A percentile compares a stretch with the other conserved stretches of the same genome.
Conservation (phyloP, 2,113 vertebrate species). For the Proteles cristata region DNA sequence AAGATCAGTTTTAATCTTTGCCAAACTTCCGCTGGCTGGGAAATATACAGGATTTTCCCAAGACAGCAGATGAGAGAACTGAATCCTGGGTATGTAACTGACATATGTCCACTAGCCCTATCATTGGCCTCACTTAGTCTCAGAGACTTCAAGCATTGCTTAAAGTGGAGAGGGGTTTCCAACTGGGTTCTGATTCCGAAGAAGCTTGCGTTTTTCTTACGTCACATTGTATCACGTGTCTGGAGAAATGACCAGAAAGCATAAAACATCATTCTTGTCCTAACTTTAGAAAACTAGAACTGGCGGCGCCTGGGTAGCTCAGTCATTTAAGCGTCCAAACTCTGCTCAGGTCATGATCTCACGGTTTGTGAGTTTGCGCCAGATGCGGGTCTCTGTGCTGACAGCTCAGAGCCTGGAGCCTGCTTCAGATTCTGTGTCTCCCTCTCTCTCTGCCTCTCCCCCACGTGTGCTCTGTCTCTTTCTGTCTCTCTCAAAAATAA, state of each 20-base stretch:
- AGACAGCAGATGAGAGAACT: neutral
- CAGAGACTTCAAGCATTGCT: neutral
- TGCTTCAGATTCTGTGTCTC: too few species aligned
- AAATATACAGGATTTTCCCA: neutral
- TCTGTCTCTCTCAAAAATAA: too few species aligned
- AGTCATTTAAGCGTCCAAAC: too few species aligned
- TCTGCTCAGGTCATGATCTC: too few species aligned
- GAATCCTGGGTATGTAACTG: neutral
- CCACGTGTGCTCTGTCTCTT: too few species aligned
- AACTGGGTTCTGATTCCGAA: neutral
- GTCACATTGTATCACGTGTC: neutral
- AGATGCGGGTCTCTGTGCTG: too few species aligned
- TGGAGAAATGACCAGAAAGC: neutral
- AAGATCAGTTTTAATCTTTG: neutral
- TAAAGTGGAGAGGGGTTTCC: neutral
- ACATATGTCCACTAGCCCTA: neutral
- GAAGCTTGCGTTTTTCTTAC: neutral
- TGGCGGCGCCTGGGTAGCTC: too few species aligned
- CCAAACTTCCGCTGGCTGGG: neutral
- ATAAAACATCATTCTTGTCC: neutral
- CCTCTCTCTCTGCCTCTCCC: too few species aligned
- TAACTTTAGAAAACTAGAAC: constrained; percentile 23
- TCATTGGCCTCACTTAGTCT: neutral
- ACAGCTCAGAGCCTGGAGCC: too few species aligned
- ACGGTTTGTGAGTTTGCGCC: too few species aligned